phyloP scores from a whole-genome alignment of 2,888 invertebrate species.

The Sinotaia quadrata region DNA sequence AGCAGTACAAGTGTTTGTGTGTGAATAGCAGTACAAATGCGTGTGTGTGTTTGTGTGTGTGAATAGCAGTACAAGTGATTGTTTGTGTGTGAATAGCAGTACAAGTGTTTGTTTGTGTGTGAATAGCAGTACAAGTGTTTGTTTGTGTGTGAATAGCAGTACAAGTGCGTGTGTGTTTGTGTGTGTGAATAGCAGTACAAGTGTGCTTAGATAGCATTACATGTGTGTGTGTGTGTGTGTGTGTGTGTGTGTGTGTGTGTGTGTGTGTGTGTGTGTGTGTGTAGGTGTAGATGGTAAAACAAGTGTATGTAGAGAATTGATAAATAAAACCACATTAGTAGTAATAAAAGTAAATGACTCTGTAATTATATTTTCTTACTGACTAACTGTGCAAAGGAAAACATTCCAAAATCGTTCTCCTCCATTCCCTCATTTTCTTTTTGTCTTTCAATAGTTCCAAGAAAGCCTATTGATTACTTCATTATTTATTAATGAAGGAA shows the following conservation, averaged over 20 bases:
- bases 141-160: conserved; percentile 1
- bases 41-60: conserved; percentile 8
- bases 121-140: not conserved
- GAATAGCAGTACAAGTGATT: not conserved
- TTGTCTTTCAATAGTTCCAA: too few species aligned
- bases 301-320: not conserved
- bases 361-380: too few species aligned
- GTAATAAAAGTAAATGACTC: too few species aligned
- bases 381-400: too few species aligned
- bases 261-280: not conserved
- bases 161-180: not conserved
- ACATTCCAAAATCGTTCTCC: too few species aligned
- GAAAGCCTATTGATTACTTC: too few species aligned
- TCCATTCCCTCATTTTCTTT: too few species aligned
- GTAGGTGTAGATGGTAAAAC: not conserved
- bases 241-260: not conserved
- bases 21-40: not conserved
- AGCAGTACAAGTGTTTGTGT: not conserved
- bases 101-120: not conserved
- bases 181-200: not conserved
- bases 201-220: not conserved
- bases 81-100: not conserved
- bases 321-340: too few species aligned
- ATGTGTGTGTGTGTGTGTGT: conserved; percentile 10
- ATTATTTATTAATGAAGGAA: too few species aligned